Percentiles rank a stretch among this genome's conserved stretches.
phyloP scores from a whole-genome alignment of 2,888 invertebrate species.

The Hoplodrina blanda region DNA sequence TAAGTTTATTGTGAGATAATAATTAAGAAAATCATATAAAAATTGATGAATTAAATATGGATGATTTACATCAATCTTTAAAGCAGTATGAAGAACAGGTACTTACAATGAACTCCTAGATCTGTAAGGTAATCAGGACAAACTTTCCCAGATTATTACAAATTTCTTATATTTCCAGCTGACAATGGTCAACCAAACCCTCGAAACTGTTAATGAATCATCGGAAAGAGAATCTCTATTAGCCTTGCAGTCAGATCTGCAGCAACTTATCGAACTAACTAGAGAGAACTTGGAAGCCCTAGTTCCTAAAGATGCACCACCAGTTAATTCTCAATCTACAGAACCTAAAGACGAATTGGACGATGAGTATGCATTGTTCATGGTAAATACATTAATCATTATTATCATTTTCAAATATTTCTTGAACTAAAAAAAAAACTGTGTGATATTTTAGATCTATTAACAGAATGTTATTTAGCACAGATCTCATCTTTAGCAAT shows the following conservation, averaged over 20 bases:
- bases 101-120: slow-evolving; percentile 27
- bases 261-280: slow-evolving; percentile 93
- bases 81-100: slow-evolving; percentile 86
- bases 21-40: background rate
- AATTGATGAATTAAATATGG: slow-evolving; percentile 69
- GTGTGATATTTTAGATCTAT: background rate
- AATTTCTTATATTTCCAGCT: slow-evolving; percentile 84
- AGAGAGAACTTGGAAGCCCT: slow-evolving; percentile 89
- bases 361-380: slow-evolving; percentile 93
- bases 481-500: too few relatives aligned
- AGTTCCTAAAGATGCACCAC: slow-evolving; percentile 44
- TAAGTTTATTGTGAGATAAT: background rate
- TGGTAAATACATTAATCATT: slow-evolving; percentile 84
- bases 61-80: slow-evolving; percentile 79
- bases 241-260: slow-evolving; percentile 91
- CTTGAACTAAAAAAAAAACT: background rate
- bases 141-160: slow-evolving; percentile 22
- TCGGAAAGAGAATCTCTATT: slow-evolving; percentile 90
- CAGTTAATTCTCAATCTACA: slow-evolving; percentile 23
- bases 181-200: slow-evolving; percentile 91
- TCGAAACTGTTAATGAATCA: slow-evolving; percentile 84
- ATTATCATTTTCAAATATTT: slow-evolving; percentile 2
- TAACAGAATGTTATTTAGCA: too few relatives aligned
- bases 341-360: slow-evolving; percentile 75
- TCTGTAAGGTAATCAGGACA: background rate